Conservation (phyloP, 2,888 invertebrate genomes). For the Crepidodera aurea region DNA sequence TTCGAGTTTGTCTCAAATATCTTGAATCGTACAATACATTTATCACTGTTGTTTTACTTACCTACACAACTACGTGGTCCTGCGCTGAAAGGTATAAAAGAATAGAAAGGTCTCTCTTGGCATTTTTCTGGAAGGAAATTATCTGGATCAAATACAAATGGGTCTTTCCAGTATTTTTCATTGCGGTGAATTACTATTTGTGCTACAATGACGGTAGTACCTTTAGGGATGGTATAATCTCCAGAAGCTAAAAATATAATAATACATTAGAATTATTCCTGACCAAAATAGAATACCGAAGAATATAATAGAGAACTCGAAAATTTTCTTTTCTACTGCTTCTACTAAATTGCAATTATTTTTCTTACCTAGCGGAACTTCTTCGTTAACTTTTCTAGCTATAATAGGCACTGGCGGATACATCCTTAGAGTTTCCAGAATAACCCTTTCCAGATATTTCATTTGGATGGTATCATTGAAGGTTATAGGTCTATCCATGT, state of each 20-base stretch:
- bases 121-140: constrained; percentile 84
- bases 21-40: no score
- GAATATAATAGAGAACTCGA: no score
- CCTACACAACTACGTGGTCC: constrained; percentile 84
- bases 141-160: constrained; percentile 81
- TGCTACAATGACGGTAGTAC: constrained; percentile 73
- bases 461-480: constrained; percentile 86
- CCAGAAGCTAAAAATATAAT: constrained; percentile 64
- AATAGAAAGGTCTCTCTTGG: constrained; percentile 80
- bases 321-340: no score
- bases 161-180: constrained; percentile 77
- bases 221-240: constrained; percentile 73
- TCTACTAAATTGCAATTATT: no score
- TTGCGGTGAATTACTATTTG: constrained; percentile 77
- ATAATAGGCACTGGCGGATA: constrained; percentile 84
- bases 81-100: constrained; percentile 84
- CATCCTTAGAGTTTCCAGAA: constrained; percentile 81
- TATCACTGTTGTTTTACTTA: constrained; percentile 59
- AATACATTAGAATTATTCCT: neutral
- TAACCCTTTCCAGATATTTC: constrained; percentile 83
- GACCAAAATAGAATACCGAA: no score
- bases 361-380: constrained; percentile 70
- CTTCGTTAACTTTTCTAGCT: constrained; percentile 75
- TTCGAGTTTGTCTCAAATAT: no score
- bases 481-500: constrained; percentile 77